Conservation (phyloP, 2,113 vertebrate species). For the Siniperca chuatsi region DNA sequence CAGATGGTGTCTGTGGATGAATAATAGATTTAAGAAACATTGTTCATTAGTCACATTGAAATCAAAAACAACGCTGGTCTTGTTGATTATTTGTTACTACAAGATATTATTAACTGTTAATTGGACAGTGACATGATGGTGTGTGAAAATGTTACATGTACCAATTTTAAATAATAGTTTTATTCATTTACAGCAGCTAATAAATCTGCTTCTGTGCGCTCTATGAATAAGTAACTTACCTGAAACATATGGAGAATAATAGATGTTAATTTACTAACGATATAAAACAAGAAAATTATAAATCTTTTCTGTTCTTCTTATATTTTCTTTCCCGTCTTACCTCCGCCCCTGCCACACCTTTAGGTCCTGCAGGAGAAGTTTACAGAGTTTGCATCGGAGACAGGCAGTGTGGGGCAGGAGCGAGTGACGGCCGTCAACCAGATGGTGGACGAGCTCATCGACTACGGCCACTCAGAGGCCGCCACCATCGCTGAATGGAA, state of each 20-base stretch:
- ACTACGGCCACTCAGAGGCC: conserved; percentile 92
- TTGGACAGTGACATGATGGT: neutral
- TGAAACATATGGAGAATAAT: neutral
- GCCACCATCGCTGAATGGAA: conserved; percentile 98
- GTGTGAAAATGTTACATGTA: neutral
- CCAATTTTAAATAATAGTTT: neutral
- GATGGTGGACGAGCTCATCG: conserved; percentile 97
- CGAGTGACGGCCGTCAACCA: conserved; percentile 93
- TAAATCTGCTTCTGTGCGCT: neutral
- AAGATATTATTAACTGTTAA: neutral
- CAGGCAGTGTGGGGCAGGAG: conserved; percentile 90
- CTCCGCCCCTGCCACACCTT: neutral
- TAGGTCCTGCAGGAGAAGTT: conserved; percentile 95
- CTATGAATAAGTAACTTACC: neutral
- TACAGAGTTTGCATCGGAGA: conserved; percentile 93
- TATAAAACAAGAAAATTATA: neutral
- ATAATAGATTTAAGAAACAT: conserved; percentile 3
- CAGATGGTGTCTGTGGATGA: neutral
- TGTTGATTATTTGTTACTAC: neutral
- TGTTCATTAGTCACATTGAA: neutral
- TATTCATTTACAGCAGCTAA: neutral
- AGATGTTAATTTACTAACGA: neutral
- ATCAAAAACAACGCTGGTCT: neutral
- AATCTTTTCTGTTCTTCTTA: neutral
- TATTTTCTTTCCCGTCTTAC: neutral